Conservation (phyloP, 2,888 invertebrate genomes). For the Epiblema foenella region DNA sequence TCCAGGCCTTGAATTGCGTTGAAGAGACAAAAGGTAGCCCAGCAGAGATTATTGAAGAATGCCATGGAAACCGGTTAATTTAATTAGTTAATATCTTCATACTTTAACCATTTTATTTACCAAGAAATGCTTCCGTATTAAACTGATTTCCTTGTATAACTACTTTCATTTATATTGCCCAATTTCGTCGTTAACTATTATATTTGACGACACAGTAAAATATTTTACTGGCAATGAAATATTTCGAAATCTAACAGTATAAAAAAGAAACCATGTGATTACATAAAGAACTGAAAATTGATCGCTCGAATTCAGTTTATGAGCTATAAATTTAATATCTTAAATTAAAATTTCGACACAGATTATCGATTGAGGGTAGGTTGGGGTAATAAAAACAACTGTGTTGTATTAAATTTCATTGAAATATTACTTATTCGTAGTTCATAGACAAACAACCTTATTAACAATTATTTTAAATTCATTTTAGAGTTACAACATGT, state of each 20-base stretch:
- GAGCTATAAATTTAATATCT: not conserved
- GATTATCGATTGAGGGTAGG: not conserved
- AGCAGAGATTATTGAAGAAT: not conserved
- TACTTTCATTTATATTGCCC: conserved; percentile 41
- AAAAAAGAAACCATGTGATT: not conserved
- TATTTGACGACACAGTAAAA: not conserved
- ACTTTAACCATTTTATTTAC: not conserved
- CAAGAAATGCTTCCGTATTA: conserved; percentile 47
- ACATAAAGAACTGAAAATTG: not conserved
- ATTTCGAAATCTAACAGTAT: conserved; percentile 7
- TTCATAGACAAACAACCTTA: not conserved
- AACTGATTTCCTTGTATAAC: conserved; percentile 42
- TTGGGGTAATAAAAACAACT: conserved; percentile 7
- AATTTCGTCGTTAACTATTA: not conserved
- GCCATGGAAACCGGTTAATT: conserved; percentile 14
- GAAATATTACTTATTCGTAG: not conserved
- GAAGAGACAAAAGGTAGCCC: not conserved
- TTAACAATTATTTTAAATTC: not conserved
- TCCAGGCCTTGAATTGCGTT: conserved; percentile 4
- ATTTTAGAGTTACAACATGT: not conserved
- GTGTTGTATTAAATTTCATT: not conserved
- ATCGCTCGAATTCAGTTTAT: not conserved
- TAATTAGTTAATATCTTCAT: not conserved
- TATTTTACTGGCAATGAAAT: not conserved
- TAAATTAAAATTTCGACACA: conserved; percentile 16